Conservation (phyloP, 2,113 vertebrate species). For the Plecturocebus donacophilus region DNA sequence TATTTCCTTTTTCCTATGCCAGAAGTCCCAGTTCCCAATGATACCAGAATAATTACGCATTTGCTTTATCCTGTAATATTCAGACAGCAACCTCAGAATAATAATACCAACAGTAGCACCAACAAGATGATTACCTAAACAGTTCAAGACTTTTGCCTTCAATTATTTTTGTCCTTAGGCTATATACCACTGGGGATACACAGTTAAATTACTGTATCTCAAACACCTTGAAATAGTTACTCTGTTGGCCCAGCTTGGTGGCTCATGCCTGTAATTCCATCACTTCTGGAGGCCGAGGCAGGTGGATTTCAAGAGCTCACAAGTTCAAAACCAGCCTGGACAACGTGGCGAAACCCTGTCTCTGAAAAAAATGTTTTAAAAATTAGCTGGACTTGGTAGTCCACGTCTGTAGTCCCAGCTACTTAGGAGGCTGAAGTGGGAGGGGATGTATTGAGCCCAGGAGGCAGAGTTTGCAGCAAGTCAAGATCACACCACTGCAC, state of each 20-base stretch:
- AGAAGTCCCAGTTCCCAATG: not conserved
- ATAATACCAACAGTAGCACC: not conserved
- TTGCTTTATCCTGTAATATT: not conserved
- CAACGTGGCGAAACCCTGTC: no score
- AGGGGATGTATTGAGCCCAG: no score
- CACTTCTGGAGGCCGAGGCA: no score
- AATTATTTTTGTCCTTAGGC: not conserved
- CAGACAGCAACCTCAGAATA: not conserved
- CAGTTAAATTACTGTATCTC: not conserved
- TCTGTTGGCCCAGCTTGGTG: not conserved
- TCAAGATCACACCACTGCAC: no score
- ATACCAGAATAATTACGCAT: not conserved
- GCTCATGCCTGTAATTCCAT: no score
- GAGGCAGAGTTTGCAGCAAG: no score
- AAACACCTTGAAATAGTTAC: not conserved
- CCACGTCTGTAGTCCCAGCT: no score
- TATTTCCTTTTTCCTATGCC: slow-evolving; percentile 6
- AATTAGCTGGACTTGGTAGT: no score
- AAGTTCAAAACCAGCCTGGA: no score
- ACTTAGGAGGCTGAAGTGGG: no score
- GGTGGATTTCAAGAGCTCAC: no score
- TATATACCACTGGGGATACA: not conserved
- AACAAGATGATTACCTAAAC: not conserved
- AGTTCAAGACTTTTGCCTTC: not conserved
- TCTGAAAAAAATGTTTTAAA: no score